Base-by-base conservation (phyloP, 2,888 invertebrate species). In the Eupithecia inturbata region DNA sequence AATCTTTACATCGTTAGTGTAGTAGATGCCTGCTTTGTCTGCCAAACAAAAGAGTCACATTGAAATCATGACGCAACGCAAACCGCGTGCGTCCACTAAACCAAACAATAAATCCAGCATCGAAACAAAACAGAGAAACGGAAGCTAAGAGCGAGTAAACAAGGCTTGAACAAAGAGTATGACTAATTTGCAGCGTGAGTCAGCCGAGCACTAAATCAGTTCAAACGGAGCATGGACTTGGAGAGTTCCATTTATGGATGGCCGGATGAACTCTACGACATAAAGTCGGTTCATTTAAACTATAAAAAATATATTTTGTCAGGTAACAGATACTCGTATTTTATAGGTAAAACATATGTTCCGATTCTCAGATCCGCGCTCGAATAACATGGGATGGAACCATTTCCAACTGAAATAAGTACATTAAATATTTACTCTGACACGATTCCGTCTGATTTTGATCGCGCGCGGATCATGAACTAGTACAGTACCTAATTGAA, bases 121-220 rank as follows among this genome's bases (percentile, higher is more conserved):
- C 67, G 70, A 72, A 74, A 72, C 75, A 71, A 71, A 75, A 71
- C 73, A 75, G 45, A 69, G 39, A 71, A 72, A 73, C 77, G 77
- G 77, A 77, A 78, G 74, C 71, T 45, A 73, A 80, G 80, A 81
- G 79, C 80, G 77, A 80, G 80, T 81, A 82, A 85, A 82, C 80
- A 80, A 79, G 78, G 83, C 79, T 84, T 82, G 81, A 86, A 88
- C 88, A 88, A 87, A 88, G 88, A 85, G 80, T 83, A 87, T 88
- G 88, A 88, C 88, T 89, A 88, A 89, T 87, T 86, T 84, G 82
- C 79, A 82, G 81, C 79, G 85, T 88, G 88, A 88, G 81, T 88
- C 89, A 88, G 77, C 76, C 83, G 79, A 84, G 83, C 82, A 88
- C 87, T 88, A 88, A 89, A 85, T 86, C 85, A 84, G 87, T 83